These are phyloP conservation scores for Leptatherina wallacei DNA, from an alignment of 2,797 vertebrate species.

Conservation along the genomic window DNA sequence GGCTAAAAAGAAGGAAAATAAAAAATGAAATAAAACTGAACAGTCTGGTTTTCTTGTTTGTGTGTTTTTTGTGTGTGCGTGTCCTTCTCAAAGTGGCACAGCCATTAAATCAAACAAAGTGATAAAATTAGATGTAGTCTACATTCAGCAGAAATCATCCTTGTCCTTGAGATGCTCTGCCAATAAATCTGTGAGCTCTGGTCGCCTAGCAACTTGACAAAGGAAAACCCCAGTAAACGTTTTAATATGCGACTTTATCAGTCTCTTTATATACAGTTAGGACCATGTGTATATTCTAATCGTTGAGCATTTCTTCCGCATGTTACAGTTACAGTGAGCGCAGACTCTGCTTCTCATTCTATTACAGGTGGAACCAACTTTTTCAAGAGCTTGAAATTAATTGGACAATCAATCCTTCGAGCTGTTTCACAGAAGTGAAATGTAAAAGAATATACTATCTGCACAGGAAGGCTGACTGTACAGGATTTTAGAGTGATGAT, in stretches of 20 bases:
- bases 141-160: background rate
- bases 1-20: constrained; percentile 80
- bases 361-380: background rate
- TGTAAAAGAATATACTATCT: background rate
- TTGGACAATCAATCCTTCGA: background rate
- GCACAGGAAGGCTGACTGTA: background rate
- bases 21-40: background rate
- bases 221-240: background rate
- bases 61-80: too few species aligned
- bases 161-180: background rate
- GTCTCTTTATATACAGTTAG: background rate
- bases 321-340: background rate
- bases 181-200: constrained; percentile 1
- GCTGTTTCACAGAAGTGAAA: background rate
- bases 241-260: background rate
- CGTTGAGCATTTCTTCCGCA: background rate
- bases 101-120: background rate
- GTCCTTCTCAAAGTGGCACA: background rate
- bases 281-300: background rate
- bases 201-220: background rate
- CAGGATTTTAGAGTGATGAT: background rate
- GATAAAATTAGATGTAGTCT: background rate
- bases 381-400: background rate
- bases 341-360: background rate
- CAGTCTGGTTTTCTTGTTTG: too few species aligned